Base-by-base conservation (phyloP, 2,888 invertebrate species). In the Anagyrus pseudococci region DNA sequence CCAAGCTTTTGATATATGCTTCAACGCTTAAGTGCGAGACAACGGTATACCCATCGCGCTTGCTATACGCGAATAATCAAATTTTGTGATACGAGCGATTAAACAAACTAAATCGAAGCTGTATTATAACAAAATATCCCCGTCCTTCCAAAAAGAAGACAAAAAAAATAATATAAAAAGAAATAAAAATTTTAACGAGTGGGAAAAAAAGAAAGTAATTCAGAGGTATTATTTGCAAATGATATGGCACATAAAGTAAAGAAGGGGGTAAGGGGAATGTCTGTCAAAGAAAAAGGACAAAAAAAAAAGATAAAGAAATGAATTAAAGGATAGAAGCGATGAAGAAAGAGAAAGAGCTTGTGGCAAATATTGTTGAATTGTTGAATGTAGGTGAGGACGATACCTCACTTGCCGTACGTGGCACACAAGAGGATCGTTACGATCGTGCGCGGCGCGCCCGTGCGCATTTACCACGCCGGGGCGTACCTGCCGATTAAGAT, bases 401-500 rank as follows among this genome's bases (percentile, higher is more conserved):
- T 70, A 66, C 80, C 80, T 74, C 75, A 76, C 58, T 73, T 82
- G 75, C 82, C 82, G 61, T 81, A 80, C 73, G 71, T 79, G 73
- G 82, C 81, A 48, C 82, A 82, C 78, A 81, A 81, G 78, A 77
- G 77, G 75, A 77, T 82, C 71, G 78, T 79, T 70, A 74, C 75
- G 53, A 68, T 80, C 64, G 69, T 77, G 69, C 80, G 78, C 69
- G 10, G 6, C 6, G 71, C 79, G 68, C 81, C 81, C 64, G 62
- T 75, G 69, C 78, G 74, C 69, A 71, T 75, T 70, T 79, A 80
- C 73, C 73, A 79, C 67, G 64, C 76, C 53, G 73, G 76, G 62
- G 67, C 72, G 65, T 72, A 76, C 68, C 40, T 77, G 71, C 80
- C 80, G 62, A 75, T 81, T 71, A 75, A 75, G 75, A 72, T 80